These are phyloP conservation scores for Macquaria ambigua DNA, from an alignment of 2,113 vertebrate species.

Conservation along the genomic window DNA sequence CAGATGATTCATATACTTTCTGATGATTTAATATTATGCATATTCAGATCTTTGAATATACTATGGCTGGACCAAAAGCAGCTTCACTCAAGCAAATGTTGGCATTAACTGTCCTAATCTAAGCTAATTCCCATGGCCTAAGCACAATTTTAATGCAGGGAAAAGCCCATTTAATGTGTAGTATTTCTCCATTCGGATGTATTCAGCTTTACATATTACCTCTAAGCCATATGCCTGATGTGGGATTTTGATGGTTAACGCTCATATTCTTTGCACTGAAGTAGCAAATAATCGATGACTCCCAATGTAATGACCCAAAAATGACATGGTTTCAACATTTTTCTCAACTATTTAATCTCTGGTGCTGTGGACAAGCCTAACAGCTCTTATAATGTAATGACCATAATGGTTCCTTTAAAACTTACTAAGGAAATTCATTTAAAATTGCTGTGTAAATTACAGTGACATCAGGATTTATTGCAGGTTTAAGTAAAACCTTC, in stretches of 20 bases:
- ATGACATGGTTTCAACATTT: not conserved
- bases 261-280: not conserved
- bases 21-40: not conserved
- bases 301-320: not conserved
- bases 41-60: not conserved
- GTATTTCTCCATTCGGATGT: not conserved
- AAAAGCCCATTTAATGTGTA: not conserved
- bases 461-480: not conserved
- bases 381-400: not conserved
- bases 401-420: not conserved
- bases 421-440: not conserved
- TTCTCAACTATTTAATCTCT: not conserved
- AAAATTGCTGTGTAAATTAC: not conserved
- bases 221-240: not conserved
- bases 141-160: not conserved
- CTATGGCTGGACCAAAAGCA: not conserved
- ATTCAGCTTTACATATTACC: not conserved
- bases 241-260: not conserved
- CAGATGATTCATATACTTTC: not conserved
- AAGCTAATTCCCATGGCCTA: not conserved
- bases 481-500: conserved; percentile 8
- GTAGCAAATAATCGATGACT: not conserved
- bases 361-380: not conserved
- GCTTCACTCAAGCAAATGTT: not conserved
- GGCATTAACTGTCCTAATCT: not conserved